A percentile compares a stretch with the other conserved stretches of the same genome.
These are phyloP conservation scores for Planococcus citri DNA, from an alignment of 1,140 invertebrate genomes.

Conservation along the genomic window DNA sequence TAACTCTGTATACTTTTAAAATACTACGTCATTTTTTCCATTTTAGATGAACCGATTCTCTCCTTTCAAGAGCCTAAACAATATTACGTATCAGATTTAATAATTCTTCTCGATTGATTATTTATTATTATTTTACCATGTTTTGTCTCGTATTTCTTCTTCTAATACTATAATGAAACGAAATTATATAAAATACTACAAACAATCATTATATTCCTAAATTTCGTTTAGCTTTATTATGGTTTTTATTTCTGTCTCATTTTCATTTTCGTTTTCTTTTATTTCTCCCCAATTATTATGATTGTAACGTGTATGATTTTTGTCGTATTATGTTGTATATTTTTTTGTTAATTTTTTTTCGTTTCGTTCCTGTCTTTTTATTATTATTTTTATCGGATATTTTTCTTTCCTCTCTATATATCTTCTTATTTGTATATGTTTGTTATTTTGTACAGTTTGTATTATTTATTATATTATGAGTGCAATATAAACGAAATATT, in stretches of 20 bases:
- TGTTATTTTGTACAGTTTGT: constrained; percentile 7
- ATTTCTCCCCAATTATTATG: neutral
- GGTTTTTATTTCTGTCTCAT: neutral
- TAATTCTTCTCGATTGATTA: no score
- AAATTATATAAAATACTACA: neutral
- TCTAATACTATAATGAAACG: no score
- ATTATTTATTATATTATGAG: neutral
- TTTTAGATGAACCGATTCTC: neutral
- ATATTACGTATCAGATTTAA: neutral
- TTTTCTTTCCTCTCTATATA: no score
- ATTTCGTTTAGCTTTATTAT: neutral
- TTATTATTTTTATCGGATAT: neutral
- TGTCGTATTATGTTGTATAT: no score
- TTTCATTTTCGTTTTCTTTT: neutral
- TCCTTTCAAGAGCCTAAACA: neutral
- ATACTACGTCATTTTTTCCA: neutral
- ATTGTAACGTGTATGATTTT: no score
- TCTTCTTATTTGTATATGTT: neutral
- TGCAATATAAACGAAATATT: constrained; percentile 8
- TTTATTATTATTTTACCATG: no score
- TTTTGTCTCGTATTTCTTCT: no score
- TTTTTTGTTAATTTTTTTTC: constrained; percentile 4
- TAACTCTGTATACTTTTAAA: neutral
- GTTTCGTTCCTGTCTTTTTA: neutral
- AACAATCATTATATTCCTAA: constrained; percentile 1